These are phyloP conservation scores for Elgaria multicarinata DNA, from an alignment of 2,113 vertebrate genomes.

Conservation along the genomic window DNA sequence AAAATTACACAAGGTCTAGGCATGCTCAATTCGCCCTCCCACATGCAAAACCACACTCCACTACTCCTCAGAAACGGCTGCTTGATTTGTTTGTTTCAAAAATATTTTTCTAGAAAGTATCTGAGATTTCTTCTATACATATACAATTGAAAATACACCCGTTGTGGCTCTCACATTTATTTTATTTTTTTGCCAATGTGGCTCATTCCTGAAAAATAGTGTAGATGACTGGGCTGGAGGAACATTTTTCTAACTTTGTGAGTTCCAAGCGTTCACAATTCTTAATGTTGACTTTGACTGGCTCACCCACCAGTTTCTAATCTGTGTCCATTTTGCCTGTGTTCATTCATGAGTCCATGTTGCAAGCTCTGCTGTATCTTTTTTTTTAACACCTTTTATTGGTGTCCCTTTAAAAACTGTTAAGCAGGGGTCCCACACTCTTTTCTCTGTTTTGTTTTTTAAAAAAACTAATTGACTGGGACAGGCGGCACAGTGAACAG, in stretches of 20 bases:
- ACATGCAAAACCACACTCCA: slow-evolving; percentile 67
- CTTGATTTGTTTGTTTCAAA: slow-evolving; percentile 40
- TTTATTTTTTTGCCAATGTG: too few relatives aligned
- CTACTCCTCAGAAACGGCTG: slow-evolving; percentile 72
- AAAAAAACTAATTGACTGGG: not conserved
- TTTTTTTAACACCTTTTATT: too few relatives aligned
- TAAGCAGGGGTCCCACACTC: not conserved
- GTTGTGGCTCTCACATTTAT: too few relatives aligned
- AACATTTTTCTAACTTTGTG: too few relatives aligned
- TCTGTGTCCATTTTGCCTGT: not conserved
- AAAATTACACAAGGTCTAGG: slow-evolving; percentile 69
- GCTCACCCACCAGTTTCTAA: not conserved
- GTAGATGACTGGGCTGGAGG: too few relatives aligned
- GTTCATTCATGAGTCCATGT: not conserved
- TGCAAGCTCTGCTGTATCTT: too few relatives aligned
- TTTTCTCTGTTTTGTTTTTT: not conserved
- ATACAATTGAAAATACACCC: too few relatives aligned
- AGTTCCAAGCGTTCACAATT: too few relatives aligned
- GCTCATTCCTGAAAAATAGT: too few relatives aligned
- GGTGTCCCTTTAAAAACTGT: too few relatives aligned
- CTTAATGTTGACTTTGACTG: not conserved
- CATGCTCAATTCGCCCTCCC: slow-evolving; percentile 50
- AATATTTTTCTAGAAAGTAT: too few relatives aligned
- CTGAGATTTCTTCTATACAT: too few relatives aligned
- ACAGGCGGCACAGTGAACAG: not conserved